Evolutionary conservation across 2,113 vertebrate species (phyloP).

Genomic region (Ptyas mucosa): DNA sequence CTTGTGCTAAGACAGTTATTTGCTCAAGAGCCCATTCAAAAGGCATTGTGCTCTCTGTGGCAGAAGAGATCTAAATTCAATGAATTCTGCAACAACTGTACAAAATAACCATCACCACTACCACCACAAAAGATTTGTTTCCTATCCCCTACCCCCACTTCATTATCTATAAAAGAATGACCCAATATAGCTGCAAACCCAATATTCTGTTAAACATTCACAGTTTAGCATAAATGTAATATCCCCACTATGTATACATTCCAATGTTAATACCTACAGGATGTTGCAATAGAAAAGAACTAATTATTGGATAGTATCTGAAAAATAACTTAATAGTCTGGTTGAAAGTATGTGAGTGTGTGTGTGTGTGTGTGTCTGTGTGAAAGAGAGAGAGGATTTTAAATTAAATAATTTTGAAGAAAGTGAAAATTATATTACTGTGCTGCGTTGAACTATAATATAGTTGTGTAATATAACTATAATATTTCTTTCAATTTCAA

Average conservation of each 20-base stretch:
- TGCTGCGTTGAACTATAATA: neutral
- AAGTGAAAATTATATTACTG: neutral
- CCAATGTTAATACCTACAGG: neutral
- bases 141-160: neutral
- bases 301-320: neutral
- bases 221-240: neutral
- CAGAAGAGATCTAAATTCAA: neutral
- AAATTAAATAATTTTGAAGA: neutral
- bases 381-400: neutral
- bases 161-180: neutral
- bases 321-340: neutral
- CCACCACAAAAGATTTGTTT: neutral
- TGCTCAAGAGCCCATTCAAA: constrained; percentile 21
- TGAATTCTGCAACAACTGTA: neutral
- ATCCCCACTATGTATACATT: neutral
- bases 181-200: neutral
- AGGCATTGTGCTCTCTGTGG: constrained; percentile 19
- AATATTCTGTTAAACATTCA: neutral
- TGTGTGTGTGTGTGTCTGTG: no score
- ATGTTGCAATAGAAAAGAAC: neutral
- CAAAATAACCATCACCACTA: neutral
- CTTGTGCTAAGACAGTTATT: constrained; percentile 33
- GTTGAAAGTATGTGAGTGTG: neutral
- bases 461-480: neutral
- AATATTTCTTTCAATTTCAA: neutral